phyloP scores from a whole-genome alignment of 1,140 invertebrate genomes.

The Eciton burchellii region DNA sequence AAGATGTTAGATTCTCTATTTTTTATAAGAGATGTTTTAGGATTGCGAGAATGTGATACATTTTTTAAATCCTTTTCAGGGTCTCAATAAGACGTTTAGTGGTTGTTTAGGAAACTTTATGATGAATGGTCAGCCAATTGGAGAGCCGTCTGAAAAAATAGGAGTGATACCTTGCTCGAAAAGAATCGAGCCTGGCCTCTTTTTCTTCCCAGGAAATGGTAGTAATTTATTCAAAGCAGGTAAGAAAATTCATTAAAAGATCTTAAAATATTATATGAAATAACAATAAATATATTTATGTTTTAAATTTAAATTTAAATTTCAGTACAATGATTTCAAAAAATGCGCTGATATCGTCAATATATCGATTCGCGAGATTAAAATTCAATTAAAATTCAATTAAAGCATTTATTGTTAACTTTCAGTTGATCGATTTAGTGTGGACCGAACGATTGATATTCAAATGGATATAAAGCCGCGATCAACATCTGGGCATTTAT shows the following conservation, averaged over 20 bases:
- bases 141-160: slow-evolving; percentile 86
- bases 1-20: slow-evolving; percentile 65
- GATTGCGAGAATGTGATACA: slow-evolving; percentile 77
- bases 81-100: slow-evolving; percentile 89
- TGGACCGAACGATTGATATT: slow-evolving; percentile 92
- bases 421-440: slow-evolving; percentile 89
- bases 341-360: background rate
- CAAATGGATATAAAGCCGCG: slow-evolving; percentile 96
- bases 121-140: slow-evolving; percentile 89
- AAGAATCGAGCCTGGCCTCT: slow-evolving; percentile 94
- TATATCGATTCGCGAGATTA: background rate
- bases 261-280: background rate
- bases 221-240: slow-evolving; percentile 87
- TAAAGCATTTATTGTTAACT: slow-evolving; percentile 23
- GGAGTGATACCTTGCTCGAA: slow-evolving; percentile 93
- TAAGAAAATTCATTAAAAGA: slow-evolving; percentile 82
- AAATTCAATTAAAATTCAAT: background rate
- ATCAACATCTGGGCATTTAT: slow-evolving; percentile 91
- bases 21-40: background rate
- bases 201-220: slow-evolving; percentile 92
- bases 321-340: background rate
- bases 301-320: no score
- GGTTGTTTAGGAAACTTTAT: slow-evolving; percentile 95
- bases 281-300: background rate
- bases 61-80: slow-evolving; percentile 79